Evolutionary conservation across 2,888 invertebrate species (phyloP).

Genomic region (Cheilosia vernalis): DNA sequence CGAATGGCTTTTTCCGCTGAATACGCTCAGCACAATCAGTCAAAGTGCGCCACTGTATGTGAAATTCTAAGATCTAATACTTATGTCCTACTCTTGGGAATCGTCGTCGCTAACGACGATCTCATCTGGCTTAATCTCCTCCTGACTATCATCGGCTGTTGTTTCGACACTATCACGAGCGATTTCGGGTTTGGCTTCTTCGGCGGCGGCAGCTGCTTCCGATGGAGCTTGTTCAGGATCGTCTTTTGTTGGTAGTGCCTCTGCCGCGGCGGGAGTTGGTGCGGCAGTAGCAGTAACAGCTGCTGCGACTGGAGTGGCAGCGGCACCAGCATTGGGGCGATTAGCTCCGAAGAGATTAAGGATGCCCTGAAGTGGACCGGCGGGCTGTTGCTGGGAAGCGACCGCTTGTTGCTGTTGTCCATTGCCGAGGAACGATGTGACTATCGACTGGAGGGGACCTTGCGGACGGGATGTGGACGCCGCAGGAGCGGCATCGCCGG

Average conservation of each 20-base stretch:
- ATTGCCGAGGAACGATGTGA: slow-evolving; percentile 80
- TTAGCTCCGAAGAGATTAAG: slow-evolving; percentile 81
- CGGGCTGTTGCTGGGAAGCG: slow-evolving; percentile 73
- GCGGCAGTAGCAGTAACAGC: slow-evolving; percentile 55
- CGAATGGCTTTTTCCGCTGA: slow-evolving; percentile 67
- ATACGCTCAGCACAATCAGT: slow-evolving; percentile 73
- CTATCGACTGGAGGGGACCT: slow-evolving; percentile 80
- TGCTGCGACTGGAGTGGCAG: slow-evolving; percentile 76
- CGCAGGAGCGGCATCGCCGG: slow-evolving; percentile 73
- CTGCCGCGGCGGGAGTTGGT: slow-evolving; percentile 20
- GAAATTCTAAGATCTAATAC: slow-evolving; percentile 57
- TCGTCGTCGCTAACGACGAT: slow-evolving; percentile 81
- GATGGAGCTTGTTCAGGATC: slow-evolving; percentile 61
- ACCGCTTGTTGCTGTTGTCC: slow-evolving; percentile 75
- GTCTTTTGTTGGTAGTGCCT: slow-evolving; percentile 51
- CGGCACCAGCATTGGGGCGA: slow-evolving; percentile 77
- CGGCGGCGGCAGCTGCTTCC: slow-evolving; percentile 53
- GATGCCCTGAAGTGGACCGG: slow-evolving; percentile 80
- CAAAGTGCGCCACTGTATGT: slow-evolving; percentile 77
- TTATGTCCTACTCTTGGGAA: slow-evolving; percentile 58
- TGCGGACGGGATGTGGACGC: slow-evolving; percentile 80
- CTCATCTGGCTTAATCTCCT: slow-evolving; percentile 80
- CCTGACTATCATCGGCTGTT: slow-evolving; percentile 78
- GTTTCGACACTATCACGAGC: slow-evolving; percentile 78
- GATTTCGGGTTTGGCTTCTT: slow-evolving; percentile 76